Evolutionary conservation across 2,888 invertebrate species (phyloP), one percentile per base, ranked within the genome.

Genomic region (Oscheius myriophilus): DNA sequence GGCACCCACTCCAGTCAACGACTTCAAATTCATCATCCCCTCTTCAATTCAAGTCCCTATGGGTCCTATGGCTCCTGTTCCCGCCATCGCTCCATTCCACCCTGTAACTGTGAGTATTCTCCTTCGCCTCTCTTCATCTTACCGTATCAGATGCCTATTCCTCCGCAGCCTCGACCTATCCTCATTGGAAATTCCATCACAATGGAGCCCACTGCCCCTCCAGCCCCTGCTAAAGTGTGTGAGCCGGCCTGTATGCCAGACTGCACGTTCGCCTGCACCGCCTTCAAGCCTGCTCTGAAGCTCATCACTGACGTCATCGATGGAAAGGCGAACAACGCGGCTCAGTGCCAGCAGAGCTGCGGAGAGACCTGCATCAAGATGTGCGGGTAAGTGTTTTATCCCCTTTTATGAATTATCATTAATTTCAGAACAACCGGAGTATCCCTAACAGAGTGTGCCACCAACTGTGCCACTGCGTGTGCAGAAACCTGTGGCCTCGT

Each of bases 401-500:
- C n/a, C 25, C 25, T 55, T 57, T 39, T 39, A 4, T 57, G 6
- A 42, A 33, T 18, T 18, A 49, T n/a, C 11, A 21, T 43, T 43
- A 59, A 41, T 57, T 42, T 1, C 59, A 76, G 76, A n/a, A 66
- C 71, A 18, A 70, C 74, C 16, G 74, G 77, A 51, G 67, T 74
- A 23, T 16, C 74, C 26, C 52, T 55, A 39, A 66, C 53, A 45
- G 77, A 77, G 55, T 77, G 77, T 54, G 66, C 71, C 63, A 61
- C 61, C 16, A 74, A 77, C 39, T 77, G 77, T 49, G 63, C 67
- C 23, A 69, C 77, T 25, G 77, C 74, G 14, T 77, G 77, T 41
- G 68, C 67, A 18, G 77, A 77, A 59, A 77, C 77, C 23, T 77
- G 77, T 43, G 69, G 69, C 43, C 59, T 77, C 54, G 74, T 77